A percentile compares a stretch with the other conserved stretches of the same genome.
These are phyloP conservation scores for Otocyon megalotis DNA, from an alignment of 2,113 vertebrate species.

Conservation along the genomic window DNA sequence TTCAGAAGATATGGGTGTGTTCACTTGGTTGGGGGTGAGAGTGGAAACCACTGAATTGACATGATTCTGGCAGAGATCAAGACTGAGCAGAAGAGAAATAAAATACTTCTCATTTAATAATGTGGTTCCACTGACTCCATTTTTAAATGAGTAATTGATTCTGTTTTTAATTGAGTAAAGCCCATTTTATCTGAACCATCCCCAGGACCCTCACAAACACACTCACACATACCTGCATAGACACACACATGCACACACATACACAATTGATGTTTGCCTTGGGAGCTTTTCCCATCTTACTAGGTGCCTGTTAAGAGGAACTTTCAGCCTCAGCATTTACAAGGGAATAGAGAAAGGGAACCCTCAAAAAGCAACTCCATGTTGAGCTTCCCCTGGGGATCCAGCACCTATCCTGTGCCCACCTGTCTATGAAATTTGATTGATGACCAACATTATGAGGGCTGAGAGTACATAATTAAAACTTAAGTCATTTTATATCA, in stretches of 20 bases:
- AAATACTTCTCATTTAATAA: slow-evolving; percentile 4
- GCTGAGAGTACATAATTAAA: neutral
- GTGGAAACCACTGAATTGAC: neutral
- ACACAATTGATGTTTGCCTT: neutral
- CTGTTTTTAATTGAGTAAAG: slow-evolving; percentile 3
- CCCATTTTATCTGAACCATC: neutral
- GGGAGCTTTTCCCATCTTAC: neutral
- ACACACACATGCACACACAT: neutral
- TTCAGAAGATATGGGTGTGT: neutral
- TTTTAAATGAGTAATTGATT: neutral
- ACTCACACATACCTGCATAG: neutral
- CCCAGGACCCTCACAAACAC: neutral
- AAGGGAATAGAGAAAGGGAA: neutral
- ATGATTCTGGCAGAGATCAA: neutral
- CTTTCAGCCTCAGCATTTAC: neutral
- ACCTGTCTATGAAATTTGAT: neutral
- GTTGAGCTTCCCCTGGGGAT: neutral
- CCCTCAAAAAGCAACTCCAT: neutral
- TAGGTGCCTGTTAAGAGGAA: neutral
- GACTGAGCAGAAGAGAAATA: neutral
- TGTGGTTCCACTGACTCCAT: neutral
- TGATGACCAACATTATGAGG: neutral
- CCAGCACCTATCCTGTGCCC: neutral
- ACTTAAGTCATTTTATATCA: neutral
- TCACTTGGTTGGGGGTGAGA: neutral